A percentile compares a stretch with the other conserved stretches of the same genome.
phyloP scores from a whole-genome alignment of 2,113 vertebrate species.

The Calyptommatus sinebrachiatus region DNA sequence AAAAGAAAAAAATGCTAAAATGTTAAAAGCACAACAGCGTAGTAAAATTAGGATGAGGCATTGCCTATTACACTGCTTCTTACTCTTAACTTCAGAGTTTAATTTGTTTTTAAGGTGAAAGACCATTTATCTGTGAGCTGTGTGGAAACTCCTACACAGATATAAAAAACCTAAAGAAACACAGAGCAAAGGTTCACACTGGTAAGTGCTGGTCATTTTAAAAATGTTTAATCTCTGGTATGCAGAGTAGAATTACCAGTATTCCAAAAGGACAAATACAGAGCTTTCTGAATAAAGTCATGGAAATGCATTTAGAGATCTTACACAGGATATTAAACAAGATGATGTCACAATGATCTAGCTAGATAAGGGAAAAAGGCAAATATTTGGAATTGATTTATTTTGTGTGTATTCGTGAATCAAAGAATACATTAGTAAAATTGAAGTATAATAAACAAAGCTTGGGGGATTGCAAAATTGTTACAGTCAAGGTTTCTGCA shows the following conservation, averaged over 20 bases:
- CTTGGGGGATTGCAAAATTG: background rate
- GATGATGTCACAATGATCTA: too few relatives aligned
- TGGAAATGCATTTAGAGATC: background rate
- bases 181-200: slow-evolving; percentile 89
- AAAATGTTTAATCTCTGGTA: background rate
- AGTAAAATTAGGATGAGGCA: too few relatives aligned
- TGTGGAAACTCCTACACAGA: slow-evolving; percentile 95
- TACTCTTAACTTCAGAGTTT: background rate
- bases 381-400: too few relatives aligned
- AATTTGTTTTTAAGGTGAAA: slow-evolving; percentile 79
- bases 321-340: background rate
- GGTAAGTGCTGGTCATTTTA: slow-evolving; percentile 65
- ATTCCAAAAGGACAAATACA: background rate
- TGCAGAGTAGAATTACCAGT: too few relatives aligned
- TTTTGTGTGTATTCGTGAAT: too few relatives aligned
- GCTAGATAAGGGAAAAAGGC: too few relatives aligned
- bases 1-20: too few relatives aligned
- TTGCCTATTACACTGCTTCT: too few relatives aligned
- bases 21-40: too few relatives aligned
- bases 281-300: background rate
- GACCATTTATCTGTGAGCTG: slow-evolving; percentile 92
- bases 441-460: background rate
- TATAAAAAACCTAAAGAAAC: slow-evolving; percentile 96
- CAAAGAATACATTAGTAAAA: background rate
- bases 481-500: background rate